These are phyloP conservation scores for Hymenopus coronatus DNA, from an alignment of 2,888 invertebrate genomes.

Conservation along the genomic window DNA sequence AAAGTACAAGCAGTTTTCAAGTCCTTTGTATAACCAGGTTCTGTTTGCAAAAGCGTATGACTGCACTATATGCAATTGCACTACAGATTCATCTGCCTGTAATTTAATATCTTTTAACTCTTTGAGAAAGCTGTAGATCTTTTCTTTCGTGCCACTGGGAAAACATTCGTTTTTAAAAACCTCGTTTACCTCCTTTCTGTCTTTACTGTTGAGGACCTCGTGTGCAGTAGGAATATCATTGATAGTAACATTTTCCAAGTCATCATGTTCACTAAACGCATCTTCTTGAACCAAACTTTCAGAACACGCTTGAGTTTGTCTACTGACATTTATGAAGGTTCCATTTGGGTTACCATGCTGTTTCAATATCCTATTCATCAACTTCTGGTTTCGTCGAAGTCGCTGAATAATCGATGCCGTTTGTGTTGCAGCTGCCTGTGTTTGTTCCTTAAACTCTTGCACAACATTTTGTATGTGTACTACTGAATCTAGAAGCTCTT, in stretches of 20 bases:
- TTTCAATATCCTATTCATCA: not conserved
- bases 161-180: not conserved
- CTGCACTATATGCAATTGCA: not conserved
- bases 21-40: not conserved
- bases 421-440: not conserved
- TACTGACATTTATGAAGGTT: not conserved
- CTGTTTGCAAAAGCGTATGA: not conserved
- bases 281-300: not conserved
- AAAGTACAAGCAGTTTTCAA: not conserved
- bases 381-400: not conserved
- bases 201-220: not conserved
- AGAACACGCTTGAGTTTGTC: not conserved
- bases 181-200: not conserved
- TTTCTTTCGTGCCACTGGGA: not conserved
- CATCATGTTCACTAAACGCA: too few relatives aligned
- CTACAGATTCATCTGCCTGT: not conserved
- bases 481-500: not conserved
- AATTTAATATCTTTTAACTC: not conserved
- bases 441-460: not conserved
- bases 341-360: not conserved
- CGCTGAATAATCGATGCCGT: not conserved
- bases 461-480: not conserved
- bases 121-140: not conserved
- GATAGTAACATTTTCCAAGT: not conserved
- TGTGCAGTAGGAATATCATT: not conserved